A percentile compares a stretch with the other conserved stretches of the same genome.
Evolutionary conservation across 53 echinoderm and acorn worm species (phyloP).

Genomic region (Mesocentrotus franciscanus): DNA sequence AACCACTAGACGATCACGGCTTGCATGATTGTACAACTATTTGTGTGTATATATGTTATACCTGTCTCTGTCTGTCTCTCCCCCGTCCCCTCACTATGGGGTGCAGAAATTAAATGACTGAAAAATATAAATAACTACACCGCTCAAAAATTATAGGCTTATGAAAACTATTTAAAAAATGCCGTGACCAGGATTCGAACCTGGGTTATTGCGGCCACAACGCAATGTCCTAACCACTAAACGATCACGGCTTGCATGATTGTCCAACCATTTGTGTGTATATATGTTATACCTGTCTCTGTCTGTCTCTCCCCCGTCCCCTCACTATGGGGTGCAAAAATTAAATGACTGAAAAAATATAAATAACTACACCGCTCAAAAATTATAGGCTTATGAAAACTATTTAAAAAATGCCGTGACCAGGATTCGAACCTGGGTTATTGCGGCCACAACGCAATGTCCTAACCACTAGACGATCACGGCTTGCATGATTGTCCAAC

Average conservation of each 20-base stretch:
- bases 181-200: constrained; percentile 88
- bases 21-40: no score
- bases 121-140: no score
- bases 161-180: no score
- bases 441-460: constrained; percentile 68
- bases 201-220: no score
- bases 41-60: no score
- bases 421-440: constrained; percentile 72
- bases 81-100: background rate
- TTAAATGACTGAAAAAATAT: no score
- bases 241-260: constrained; percentile 70
- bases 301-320: background rate
- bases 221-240: constrained; percentile 83
- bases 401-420: constrained; percentile 80
- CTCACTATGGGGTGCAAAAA: no score
- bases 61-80: background rate
- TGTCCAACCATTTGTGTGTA: background rate
- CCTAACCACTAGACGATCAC: constrained; percentile 82
- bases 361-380: no score
- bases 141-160: no score
- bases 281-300: background rate
- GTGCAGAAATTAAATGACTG: no score
- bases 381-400: no score
- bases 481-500: constrained; percentile 2
- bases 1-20: background rate